phyloP scores from a whole-genome alignment of 2,113 vertebrate genomes.

The Eclectus roratus region DNA sequence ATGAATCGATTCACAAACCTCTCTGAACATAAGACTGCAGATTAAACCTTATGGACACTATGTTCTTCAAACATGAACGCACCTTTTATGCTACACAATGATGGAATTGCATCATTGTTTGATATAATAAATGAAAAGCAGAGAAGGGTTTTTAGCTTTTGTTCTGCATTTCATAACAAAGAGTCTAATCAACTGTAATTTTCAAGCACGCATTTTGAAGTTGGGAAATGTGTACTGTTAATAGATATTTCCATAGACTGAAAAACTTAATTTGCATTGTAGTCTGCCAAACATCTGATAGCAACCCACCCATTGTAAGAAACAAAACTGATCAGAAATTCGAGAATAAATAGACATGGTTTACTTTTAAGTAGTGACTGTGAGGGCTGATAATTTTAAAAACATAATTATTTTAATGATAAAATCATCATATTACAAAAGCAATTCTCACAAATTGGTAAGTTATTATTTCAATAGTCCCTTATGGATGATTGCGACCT shows the following conservation, averaged over 20 bases:
- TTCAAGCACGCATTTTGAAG: conserved; percentile 49
- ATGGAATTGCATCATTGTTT: conserved; percentile 24
- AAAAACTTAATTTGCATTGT: conserved; percentile 17
- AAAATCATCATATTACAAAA: not conserved
- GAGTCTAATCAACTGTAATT: conserved; percentile 42
- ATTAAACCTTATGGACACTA: conserved; percentile 49
- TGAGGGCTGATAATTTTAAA: not conserved
- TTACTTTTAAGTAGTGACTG: not conserved
- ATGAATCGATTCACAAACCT: conserved; percentile 61
- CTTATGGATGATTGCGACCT: not conserved
- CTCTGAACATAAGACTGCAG: conserved; percentile 40
- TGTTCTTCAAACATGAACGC: conserved; percentile 32
- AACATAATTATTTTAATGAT: not conserved
- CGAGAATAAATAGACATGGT: not conserved
- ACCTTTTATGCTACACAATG: conserved; percentile 30
- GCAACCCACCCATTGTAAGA: not conserved
- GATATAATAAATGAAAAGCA: conserved; percentile 38
- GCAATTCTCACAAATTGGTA: not conserved
- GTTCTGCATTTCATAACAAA: conserved; percentile 41
- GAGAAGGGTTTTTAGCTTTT: conserved; percentile 8
- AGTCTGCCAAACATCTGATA: conserved; percentile 31
- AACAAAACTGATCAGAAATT: not conserved
- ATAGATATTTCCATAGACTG: not conserved
- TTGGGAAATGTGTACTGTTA: not conserved
- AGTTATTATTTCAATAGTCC: not conserved